Conservation (phyloP, 2,113 vertebrate species). For the Oenanthe oenanthe region DNA sequence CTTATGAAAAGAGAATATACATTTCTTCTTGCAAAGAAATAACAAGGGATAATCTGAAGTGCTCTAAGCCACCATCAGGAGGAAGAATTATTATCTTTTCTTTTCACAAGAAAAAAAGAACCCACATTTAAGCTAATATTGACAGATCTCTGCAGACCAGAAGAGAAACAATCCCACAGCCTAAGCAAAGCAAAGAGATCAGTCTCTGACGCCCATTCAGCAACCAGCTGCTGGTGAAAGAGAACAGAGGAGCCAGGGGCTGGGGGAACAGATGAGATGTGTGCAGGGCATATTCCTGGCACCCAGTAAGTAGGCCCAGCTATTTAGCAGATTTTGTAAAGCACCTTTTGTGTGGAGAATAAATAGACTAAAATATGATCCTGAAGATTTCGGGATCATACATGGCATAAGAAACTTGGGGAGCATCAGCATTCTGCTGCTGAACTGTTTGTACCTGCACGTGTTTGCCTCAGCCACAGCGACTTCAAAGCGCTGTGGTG, state of each 20-base stretch:
- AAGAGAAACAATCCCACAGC: conserved; percentile 57
- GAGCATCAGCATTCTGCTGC: conserved; percentile 32
- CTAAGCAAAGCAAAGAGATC: conserved; percentile 67
- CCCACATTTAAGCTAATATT: conserved; percentile 63
- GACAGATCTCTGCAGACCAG: conserved; percentile 65
- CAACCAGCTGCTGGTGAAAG: conserved; percentile 47
- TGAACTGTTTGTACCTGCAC: conserved; percentile 62
- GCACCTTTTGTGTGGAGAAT: conserved; percentile 52
- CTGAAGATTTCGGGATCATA: conserved; percentile 48
- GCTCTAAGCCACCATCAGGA: conserved; percentile 61
- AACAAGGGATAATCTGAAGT: conserved; percentile 70
- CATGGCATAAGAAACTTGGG: conserved; percentile 40
- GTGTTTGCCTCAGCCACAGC: conserved; percentile 36
- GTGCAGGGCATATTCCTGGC: background rate
- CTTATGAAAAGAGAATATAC: conserved; percentile 64
- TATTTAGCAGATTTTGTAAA: conserved; percentile 66
- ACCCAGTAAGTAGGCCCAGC: conserved; percentile 52
- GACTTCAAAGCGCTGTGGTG: conserved; percentile 42
- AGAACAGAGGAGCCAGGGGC: background rate
- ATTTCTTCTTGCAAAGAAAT: conserved; percentile 62
- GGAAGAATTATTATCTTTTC: conserved; percentile 66
- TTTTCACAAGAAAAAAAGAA: conserved; percentile 57
- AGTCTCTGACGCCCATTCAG: conserved; percentile 42
- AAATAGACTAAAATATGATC: conserved; percentile 58
- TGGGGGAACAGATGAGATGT: background rate